Percentiles rank a stretch among this genome's conserved stretches.
These are phyloP conservation scores for Pogonophryne albipinna DNA, from an alignment of 2,797 vertebrate genomes.

Conservation along the genomic window DNA sequence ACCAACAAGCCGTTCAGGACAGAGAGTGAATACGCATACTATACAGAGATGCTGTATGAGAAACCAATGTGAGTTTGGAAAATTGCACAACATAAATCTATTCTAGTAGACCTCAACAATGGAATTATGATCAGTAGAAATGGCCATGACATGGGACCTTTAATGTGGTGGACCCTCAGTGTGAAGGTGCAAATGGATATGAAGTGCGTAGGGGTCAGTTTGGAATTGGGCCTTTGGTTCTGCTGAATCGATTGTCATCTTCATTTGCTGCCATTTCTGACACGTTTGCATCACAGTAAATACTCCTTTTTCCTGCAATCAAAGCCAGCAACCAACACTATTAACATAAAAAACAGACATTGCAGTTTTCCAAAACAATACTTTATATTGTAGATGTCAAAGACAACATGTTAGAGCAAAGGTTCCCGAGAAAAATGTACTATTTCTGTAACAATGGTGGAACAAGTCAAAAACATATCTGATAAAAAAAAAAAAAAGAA, in stretches of 20 bases:
- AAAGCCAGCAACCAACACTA: slow-evolving; percentile 9
- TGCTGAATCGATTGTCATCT: not conserved
- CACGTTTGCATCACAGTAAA: slow-evolving; percentile 15
- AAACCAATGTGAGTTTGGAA: too few species aligned
- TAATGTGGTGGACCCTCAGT: too few species aligned
- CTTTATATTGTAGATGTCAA: slow-evolving; percentile 91
- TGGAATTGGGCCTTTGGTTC: not conserved
- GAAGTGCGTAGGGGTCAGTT: too few species aligned
- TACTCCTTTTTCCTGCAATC: slow-evolving; percentile 17
- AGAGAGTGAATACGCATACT: too few species aligned
- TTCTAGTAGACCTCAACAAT: too few species aligned
- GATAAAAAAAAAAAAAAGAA: slow-evolving; percentile 78
- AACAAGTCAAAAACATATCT: slow-evolving; percentile 82
- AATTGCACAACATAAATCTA: too few species aligned
- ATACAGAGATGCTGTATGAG: too few species aligned
- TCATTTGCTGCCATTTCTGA: not conserved
- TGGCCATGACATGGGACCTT: too few species aligned
- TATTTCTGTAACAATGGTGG: slow-evolving; percentile 86
- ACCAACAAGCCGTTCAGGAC: too few species aligned
- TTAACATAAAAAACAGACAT: slow-evolving; percentile 75
- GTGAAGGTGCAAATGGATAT: too few species aligned
- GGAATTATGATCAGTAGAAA: too few species aligned
- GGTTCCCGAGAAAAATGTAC: slow-evolving; percentile 82
- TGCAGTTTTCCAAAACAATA: slow-evolving; percentile 88
- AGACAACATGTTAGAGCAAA: slow-evolving; percentile 88